These are phyloP conservation scores for Pegoplata infirma DNA, from an alignment of 2,888 invertebrate genomes.

Conservation along the genomic window DNA sequence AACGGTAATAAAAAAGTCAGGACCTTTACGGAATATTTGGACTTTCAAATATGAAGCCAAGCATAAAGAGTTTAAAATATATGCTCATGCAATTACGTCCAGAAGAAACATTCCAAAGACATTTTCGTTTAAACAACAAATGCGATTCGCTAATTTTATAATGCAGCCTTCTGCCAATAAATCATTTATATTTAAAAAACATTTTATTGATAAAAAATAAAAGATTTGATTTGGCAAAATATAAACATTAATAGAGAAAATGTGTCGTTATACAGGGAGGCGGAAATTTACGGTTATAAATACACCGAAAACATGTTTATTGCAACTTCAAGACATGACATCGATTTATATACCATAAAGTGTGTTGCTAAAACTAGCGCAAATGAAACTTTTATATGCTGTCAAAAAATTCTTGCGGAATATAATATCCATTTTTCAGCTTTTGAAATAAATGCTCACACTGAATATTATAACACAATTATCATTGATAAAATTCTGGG, in stretches of 20 bases:
- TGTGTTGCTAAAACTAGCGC: neutral
- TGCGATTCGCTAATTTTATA: conserved; percentile 6
- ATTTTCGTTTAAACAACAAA: conserved; percentile 23
- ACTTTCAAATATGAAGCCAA: conserved; percentile 18
- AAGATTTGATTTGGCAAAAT: neutral
- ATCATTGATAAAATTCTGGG: neutral
- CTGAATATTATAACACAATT: neutral
- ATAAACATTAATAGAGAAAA: neutral
- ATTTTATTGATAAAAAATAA: neutral
- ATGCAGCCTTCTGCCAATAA: too few species aligned
- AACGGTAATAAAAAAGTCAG: conserved; percentile 16
- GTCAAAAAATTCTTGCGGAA: neutral
- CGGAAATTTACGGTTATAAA: neutral
- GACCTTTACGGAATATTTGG: conserved; percentile 21
- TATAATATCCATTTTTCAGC: neutral
- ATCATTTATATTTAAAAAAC: too few species aligned
- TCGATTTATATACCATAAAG: neutral
- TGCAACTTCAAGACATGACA: neutral
- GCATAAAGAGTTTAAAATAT: conserved; percentile 30
- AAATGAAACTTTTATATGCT: neutral
- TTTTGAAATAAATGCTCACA: neutral
- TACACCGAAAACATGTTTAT: neutral
- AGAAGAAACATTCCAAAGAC: conserved; percentile 26
- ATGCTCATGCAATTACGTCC: conserved; percentile 8
- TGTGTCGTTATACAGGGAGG: neutral